Evolutionary conservation across 1,140 invertebrate species (phyloP).

Genomic region (Lasaia peninsularis): DNA sequence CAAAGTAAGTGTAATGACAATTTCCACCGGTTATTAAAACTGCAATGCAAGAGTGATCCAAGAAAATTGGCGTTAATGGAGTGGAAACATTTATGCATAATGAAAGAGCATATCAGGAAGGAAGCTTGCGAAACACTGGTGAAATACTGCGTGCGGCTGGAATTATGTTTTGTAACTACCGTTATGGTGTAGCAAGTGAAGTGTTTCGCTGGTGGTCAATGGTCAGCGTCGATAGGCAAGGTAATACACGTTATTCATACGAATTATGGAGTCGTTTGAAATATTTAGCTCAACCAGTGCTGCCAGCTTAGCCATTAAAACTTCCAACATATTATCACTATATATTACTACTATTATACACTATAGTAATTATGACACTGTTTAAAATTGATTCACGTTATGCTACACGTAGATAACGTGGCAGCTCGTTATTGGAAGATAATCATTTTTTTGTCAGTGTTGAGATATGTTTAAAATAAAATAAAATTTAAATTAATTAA

Average conservation of each 20-base stretch:
- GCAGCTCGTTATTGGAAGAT: no score
- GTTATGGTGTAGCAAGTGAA: slow-evolving; percentile 1
- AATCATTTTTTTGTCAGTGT: no score
- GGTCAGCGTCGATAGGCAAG: neutral
- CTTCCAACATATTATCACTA: no score
- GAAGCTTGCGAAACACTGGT: slow-evolving; percentile 9
- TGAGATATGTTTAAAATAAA: no score
- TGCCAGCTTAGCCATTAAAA: no score
- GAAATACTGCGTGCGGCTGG: slow-evolving; percentile 1
- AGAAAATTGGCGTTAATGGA: slow-evolving; percentile 1
- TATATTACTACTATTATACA: no score
- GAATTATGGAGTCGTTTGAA: neutral
- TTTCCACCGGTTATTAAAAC: neutral
- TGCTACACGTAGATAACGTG: no score
- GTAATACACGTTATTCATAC: neutral
- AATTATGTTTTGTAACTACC: slow-evolving; percentile 8
- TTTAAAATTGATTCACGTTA: no score
- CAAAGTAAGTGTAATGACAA: neutral
- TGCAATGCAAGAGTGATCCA: neutral
- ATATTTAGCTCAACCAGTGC: no score
- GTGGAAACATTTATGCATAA: slow-evolving; percentile 8
- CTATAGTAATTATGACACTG: no score
- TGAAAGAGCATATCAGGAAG: slow-evolving; percentile 2
- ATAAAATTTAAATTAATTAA: no score
- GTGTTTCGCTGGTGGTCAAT: neutral